Evolutionary conservation across 2,888 invertebrate species (phyloP).

Genomic region (Folsomia manolachei): DNA sequence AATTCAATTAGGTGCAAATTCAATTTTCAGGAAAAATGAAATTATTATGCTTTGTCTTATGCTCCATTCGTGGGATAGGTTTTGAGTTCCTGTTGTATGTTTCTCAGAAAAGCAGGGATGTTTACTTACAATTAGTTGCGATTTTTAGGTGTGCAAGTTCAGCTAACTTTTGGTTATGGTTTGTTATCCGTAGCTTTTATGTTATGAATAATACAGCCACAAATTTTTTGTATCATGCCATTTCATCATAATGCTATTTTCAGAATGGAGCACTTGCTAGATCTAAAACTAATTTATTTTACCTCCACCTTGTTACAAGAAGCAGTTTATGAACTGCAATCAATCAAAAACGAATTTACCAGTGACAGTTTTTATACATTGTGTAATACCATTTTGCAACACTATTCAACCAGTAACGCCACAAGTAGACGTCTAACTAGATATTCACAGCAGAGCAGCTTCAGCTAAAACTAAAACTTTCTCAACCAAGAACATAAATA

Average conservation of each 20-base stretch:
- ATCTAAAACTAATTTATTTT: no score
- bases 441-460: no score
- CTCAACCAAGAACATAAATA: constrained; percentile 7
- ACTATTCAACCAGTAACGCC: no score
- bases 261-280: no score
- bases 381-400: constrained; percentile 10
- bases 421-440: no score
- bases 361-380: constrained; percentile 9
- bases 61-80: not conserved
- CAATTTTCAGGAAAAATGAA: not conserved
- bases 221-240: no score
- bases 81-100: no score
- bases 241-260: no score
- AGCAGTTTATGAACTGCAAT: not conserved
- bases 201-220: not conserved
- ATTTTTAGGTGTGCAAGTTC: not conserved
- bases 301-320: not conserved
- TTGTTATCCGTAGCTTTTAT: not conserved
- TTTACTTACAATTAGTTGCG: not conserved
- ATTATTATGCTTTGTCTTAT: not conserved
- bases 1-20: not conserved
- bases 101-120: not conserved
- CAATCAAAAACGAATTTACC: not conserved
- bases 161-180: no score
- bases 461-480: not conserved